A percentile compares a stretch with the other conserved stretches of the same genome.
Conservation (phyloP, 2,797 vertebrate genomes). For the Crossoptilon crossoptilon region DNA sequence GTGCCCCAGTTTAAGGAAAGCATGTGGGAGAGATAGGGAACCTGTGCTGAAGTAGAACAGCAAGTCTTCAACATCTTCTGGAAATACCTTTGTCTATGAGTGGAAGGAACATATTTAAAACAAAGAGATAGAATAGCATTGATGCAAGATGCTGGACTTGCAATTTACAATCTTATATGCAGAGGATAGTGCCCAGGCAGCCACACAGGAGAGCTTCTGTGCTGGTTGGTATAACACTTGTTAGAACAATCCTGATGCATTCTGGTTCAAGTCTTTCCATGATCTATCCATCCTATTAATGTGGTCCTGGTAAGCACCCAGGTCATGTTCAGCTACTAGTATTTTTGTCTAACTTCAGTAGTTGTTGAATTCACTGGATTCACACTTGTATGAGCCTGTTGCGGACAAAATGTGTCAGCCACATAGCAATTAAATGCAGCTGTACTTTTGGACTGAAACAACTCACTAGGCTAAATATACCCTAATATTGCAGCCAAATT, state of each 20-base stretch:
- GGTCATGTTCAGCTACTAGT: neutral
- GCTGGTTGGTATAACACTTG: neutral
- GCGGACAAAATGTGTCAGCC: neutral
- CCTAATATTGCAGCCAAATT: neutral
- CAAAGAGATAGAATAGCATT: neutral
- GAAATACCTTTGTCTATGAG: neutral
- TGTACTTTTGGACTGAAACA: neutral
- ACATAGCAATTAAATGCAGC: neutral
- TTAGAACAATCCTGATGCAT: neutral
- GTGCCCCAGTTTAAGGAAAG: neutral
- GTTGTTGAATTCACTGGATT: neutral
- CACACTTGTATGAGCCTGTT: neutral
- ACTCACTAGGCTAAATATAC: slow-evolving; percentile 3
- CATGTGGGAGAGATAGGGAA: neutral
- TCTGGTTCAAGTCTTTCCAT: neutral
- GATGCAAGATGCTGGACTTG: neutral
- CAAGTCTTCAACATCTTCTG: neutral
- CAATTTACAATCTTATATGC: neutral
- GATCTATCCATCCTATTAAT: neutral
- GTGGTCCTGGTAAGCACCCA: neutral
- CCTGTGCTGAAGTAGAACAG: neutral
- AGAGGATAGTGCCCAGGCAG: neutral
- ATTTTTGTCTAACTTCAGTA: neutral
- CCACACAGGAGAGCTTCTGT: neutral
- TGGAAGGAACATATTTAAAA: neutral